These are phyloP conservation scores for Torymus auratus DNA, from an alignment of 2,888 invertebrate genomes.

Conservation along the genomic window DNA sequence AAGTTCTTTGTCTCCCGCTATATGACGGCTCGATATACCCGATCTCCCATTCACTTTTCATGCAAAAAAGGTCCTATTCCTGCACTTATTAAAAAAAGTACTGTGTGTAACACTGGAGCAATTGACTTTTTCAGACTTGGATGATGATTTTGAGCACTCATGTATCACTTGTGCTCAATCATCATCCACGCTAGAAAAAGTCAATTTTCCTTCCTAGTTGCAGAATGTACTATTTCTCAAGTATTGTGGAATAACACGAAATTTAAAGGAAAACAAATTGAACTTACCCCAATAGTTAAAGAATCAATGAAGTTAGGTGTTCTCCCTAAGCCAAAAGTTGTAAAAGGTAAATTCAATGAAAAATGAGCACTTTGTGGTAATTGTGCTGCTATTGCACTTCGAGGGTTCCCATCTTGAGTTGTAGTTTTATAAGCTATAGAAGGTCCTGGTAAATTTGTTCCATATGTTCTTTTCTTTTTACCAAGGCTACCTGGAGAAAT, in stretches of 20 bases:
- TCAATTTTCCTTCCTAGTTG: no score
- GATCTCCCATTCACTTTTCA: no score
- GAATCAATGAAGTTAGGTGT: slow-evolving; percentile 98
- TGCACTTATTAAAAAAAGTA: no score
- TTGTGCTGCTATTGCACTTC: slow-evolving; percentile 91
- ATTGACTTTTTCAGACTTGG: no score
- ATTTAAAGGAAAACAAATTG: slow-evolving; percentile 15
- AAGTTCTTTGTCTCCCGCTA: no score
- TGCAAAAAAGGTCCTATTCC: no score
- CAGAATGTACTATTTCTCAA: no score
- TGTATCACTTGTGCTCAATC: no score
- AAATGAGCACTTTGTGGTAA: slow-evolving; percentile 94
- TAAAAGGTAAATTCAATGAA: slow-evolving; percentile 95
- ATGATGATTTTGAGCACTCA: no score
- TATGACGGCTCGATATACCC: no score
- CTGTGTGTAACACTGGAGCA: no score
- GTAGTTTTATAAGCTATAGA: slow-evolving; percentile 91
- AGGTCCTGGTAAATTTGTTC: slow-evolving; percentile 95
- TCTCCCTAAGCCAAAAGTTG: slow-evolving; percentile 97
- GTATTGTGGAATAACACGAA: neutral
- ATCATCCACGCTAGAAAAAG: no score
- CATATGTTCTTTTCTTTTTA: slow-evolving; percentile 87
- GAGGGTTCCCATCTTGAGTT: slow-evolving; percentile 89
- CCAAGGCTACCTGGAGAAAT: slow-evolving; percentile 86
- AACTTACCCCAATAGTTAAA: slow-evolving; percentile 86